Evolutionary conservation across 1,140 invertebrate genomes (phyloP), one percentile per base, ranked within the genome.

Genomic region (Drosophila kurseongensis): DNA sequence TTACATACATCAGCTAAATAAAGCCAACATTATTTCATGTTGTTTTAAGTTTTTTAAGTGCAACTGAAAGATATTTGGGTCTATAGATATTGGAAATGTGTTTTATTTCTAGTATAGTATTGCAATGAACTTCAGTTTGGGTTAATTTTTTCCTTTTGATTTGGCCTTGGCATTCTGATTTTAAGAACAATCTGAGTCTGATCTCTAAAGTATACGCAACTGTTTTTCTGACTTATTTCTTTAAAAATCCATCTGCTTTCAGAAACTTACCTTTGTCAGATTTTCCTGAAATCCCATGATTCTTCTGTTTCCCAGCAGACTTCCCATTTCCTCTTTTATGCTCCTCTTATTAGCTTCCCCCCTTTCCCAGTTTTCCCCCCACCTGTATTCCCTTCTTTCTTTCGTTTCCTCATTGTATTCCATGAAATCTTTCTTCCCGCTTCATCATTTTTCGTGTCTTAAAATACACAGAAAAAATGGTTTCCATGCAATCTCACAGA

Each of bases 281-380:
- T 52, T 52, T 52, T 13, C 50, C 14, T 4, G 9, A 27, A 59
- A 6, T 45, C 29, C 7, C 18, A 23, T 50, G 58, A 10, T 32
- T 29, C 29, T 51, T 16, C 5, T 16, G 4, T 16, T 10, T 12
- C 13, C 5, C n/a, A 5, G n/a, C 32, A 16, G 18, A 7, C 32
- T 47, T 47, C 29, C 40, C 54, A 69, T 69, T 63, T 60, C 40
- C 29, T 36, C 55, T 63, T 60, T 63, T 18, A 36, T 12, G 40
- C 35, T 27, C 56, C 10, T 60, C 61, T n/a, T 59, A 36, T 60
- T 63, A 60, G 56, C 55, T 42, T 35, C 3, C 47, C 51, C 12
- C 35, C n/a, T 13, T 38, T 7, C 16, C 16, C n/a, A n/a, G 38
- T 38, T 14, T 13, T 18, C 51, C 32, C 32, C 32, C 32, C 27